These are phyloP conservation scores for Alfaro cultratus DNA, from an alignment of 2,797 vertebrate species.

Conservation along the genomic window DNA sequence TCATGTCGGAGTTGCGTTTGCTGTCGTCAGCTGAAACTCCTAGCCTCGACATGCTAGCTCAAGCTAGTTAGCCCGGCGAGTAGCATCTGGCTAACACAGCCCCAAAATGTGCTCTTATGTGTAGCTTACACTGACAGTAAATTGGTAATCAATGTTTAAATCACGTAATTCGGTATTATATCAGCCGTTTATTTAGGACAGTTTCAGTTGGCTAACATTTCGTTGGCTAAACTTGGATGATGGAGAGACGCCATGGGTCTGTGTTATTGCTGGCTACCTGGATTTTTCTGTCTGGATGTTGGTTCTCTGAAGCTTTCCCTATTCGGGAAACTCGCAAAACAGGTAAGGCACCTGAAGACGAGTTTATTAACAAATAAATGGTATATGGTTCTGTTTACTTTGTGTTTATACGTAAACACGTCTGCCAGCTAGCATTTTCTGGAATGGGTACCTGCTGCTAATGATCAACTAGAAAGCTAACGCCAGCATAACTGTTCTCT, in stretches of 20 bases:
- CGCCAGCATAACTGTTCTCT: slow-evolving; percentile 35
- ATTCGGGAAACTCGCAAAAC: slow-evolving; percentile 63
- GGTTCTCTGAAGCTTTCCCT: slow-evolving; percentile 73
- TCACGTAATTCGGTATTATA: slow-evolving; percentile 11
- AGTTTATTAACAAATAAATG: background rate
- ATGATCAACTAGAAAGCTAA: slow-evolving; percentile 57
- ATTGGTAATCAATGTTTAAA: slow-evolving; percentile 54
- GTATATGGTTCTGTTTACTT: background rate
- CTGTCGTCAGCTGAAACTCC: slow-evolving; percentile 77
- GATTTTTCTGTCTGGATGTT: slow-evolving; percentile 64
- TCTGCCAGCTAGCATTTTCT: slow-evolving; percentile 13
- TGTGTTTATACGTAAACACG: background rate
- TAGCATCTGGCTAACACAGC: slow-evolving; percentile 53
- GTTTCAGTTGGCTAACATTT: slow-evolving; percentile 54
- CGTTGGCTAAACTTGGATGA: slow-evolving; percentile 70
- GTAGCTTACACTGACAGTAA: slow-evolving; percentile 22
- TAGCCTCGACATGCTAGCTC: slow-evolving; percentile 65
- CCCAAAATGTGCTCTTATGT: slow-evolving; percentile 46
- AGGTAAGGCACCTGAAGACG: slow-evolving; percentile 69
- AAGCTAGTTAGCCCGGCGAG: slow-evolving; percentile 68
- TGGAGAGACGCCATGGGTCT: slow-evolving; percentile 75
- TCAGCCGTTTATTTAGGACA: slow-evolving; percentile 38
- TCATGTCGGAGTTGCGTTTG: slow-evolving; percentile 53
- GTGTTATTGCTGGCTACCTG: slow-evolving; percentile 74
- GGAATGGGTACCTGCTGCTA: slow-evolving; percentile 38